Conservation (phyloP, 2,797 vertebrate genomes). For the Lepilemur ruficaudatus region DNA sequence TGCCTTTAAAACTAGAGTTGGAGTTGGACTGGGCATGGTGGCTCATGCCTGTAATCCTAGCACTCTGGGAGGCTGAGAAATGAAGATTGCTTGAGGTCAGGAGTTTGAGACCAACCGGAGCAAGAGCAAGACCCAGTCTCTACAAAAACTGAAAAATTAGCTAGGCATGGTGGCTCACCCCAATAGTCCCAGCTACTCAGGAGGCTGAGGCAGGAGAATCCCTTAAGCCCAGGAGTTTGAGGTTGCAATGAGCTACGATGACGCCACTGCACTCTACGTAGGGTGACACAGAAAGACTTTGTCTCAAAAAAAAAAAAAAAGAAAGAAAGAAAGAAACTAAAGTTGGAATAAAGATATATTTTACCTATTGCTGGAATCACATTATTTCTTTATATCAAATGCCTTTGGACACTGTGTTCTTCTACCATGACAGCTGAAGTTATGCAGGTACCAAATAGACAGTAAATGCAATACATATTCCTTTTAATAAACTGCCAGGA, state of each 20-base stretch:
- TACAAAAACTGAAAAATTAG: neutral
- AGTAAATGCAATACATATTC: conserved; percentile 85
- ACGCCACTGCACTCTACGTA: neutral
- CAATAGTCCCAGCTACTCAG: no score
- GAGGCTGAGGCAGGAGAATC: no score
- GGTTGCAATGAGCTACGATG: neutral
- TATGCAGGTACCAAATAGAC: conserved; percentile 87
- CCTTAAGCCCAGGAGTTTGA: neutral
- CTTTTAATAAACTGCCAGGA: conserved; percentile 92
- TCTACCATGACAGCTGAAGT: conserved; percentile 88
- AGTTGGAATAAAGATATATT: neutral
- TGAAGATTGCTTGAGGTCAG: neutral
- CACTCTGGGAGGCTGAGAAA: neutral
- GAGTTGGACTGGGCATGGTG: neutral
- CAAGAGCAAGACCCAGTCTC: neutral
- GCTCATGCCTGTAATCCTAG: neutral
- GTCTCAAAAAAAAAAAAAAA: neutral
- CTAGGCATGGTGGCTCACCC: neutral
- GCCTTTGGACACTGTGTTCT: conserved; percentile 85
- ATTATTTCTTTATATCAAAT: conserved; percentile 70
- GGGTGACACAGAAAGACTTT: neutral
- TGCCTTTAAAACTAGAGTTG: conserved; percentile 19
- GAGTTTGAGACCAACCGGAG: neutral
- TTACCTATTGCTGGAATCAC: neutral
- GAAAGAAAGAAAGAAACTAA: neutral